These are phyloP conservation scores for Eupithecia vulgata DNA, from an alignment of 2,888 invertebrate genomes.

Conservation along the genomic window DNA sequence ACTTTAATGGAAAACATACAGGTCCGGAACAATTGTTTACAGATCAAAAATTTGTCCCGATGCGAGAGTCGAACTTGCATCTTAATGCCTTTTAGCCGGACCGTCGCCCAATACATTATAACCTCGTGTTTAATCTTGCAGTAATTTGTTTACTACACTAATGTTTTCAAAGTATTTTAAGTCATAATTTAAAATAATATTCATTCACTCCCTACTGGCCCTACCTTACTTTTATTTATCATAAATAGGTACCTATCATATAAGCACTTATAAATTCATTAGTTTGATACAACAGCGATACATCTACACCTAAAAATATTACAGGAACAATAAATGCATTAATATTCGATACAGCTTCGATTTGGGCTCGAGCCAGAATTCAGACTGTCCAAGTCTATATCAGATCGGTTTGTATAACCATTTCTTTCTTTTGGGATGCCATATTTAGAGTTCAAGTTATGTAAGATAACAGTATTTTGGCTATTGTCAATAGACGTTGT, in stretches of 20 bases:
- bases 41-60: neutral
- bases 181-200: neutral
- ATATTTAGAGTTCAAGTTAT: constrained; percentile 1
- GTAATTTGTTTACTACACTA: neutral
- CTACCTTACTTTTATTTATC: neutral
- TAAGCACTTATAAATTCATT: constrained; percentile 27
- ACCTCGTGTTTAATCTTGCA: neutral
- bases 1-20: neutral
- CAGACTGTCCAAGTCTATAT: constrained; percentile 20
- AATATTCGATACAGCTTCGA: constrained; percentile 38
- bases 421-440: constrained; percentile 15
- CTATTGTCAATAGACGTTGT: constrained; percentile 21
- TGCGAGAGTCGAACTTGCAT: neutral
- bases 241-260: constrained; percentile 9
- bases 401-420: constrained; percentile 23
- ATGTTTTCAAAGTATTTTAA: neutral
- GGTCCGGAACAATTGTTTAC: neutral
- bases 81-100: neutral
- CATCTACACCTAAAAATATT: constrained; percentile 9
- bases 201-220: neutral
- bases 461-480: neutral
- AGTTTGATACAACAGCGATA: constrained; percentile 17
- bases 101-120: neutral
- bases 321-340: constrained; percentile 34
- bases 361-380: constrained; percentile 34